Conservation (phyloP, 1,140 invertebrate genomes). For the Latrodectus geometricus region DNA sequence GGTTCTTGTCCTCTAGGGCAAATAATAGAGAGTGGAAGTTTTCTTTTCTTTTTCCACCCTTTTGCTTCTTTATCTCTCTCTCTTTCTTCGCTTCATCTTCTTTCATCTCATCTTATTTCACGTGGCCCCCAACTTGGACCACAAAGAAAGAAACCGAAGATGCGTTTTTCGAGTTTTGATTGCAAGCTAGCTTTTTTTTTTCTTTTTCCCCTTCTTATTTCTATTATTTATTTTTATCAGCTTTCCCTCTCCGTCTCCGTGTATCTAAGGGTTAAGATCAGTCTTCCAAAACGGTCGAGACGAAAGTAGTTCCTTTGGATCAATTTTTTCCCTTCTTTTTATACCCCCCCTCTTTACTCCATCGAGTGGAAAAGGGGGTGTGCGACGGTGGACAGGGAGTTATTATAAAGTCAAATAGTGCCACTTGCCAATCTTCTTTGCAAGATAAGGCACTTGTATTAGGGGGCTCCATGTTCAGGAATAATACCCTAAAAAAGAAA, state of each 20-base stretch:
- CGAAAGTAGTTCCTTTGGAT: conserved; percentile 20
- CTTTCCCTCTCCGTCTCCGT: not conserved
- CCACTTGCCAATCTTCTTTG: conserved; percentile 38
- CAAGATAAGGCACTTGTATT: conserved; percentile 46
- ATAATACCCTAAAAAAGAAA: conserved; percentile 5
- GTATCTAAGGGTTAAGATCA: conserved; percentile 5
- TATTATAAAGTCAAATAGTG: conserved; percentile 54
- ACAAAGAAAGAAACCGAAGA: conserved; percentile 22
- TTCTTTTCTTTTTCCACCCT: not conserved
- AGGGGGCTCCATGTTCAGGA: conserved; percentile 10
- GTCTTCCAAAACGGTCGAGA: conserved; percentile 14
- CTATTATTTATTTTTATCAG: not conserved
- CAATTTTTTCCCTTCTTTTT: not conserved
- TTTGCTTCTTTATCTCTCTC: conserved; percentile 13
- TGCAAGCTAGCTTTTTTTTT: conserved; percentile 22
- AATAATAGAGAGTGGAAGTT: conserved; percentile 44
- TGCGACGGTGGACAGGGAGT: conserved; percentile 2
- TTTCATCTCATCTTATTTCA: conserved; percentile 46
- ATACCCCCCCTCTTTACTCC: no score
- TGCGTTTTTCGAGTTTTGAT: conserved; percentile 42
- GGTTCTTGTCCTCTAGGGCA: conserved; percentile 53
- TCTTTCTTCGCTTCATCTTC: conserved; percentile 6
- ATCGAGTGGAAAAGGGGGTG: not conserved
- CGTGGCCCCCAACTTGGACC: conserved; percentile 34
- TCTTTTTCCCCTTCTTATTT: not conserved